phyloP scores from a whole-genome alignment of 2,797 vertebrate species.

The Sitta carolinensis region DNA sequence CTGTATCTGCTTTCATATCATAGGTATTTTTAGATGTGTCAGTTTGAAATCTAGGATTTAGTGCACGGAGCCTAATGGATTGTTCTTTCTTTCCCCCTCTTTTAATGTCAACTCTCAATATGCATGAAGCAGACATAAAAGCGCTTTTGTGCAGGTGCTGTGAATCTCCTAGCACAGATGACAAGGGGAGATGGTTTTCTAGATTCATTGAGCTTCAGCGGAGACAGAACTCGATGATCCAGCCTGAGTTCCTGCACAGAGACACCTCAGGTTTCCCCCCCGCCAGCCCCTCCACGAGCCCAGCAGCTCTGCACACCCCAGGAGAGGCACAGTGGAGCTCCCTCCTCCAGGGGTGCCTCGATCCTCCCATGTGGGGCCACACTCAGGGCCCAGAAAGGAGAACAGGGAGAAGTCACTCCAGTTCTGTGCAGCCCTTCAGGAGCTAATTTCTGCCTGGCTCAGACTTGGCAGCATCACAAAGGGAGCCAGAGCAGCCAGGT shows the following conservation, averaged over 20 bases:
- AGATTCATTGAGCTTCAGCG: constrained; percentile 43
- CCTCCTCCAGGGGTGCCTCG: background rate
- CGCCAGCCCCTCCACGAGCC: background rate
- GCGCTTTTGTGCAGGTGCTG: constrained; percentile 57
- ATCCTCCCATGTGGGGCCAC: fast-evolving
- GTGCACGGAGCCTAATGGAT: constrained; percentile 65
- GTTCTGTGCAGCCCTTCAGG: background rate
- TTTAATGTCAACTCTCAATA: constrained; percentile 65
- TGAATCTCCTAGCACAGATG: constrained; percentile 18
- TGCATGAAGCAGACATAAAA: constrained; percentile 63
- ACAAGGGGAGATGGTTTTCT: constrained; percentile 50
- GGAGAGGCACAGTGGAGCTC: background rate
- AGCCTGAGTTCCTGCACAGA: background rate
- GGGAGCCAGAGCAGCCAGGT: background rate
- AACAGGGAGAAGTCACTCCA: background rate
- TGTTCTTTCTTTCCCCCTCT: constrained; percentile 47
- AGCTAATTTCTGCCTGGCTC: background rate
- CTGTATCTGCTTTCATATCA: constrained; percentile 65
- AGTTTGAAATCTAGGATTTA: constrained; percentile 68
- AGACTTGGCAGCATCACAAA: background rate
- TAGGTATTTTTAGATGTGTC: constrained; percentile 66
- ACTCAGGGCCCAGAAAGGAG: background rate
- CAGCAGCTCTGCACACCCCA: background rate
- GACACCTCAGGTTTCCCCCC: background rate
- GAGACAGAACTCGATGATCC: background rate